Percentiles rank a stretch among this genome's conserved stretches.
Conservation (phyloP, 2,888 invertebrate genomes). For the Protonemura montana region DNA sequence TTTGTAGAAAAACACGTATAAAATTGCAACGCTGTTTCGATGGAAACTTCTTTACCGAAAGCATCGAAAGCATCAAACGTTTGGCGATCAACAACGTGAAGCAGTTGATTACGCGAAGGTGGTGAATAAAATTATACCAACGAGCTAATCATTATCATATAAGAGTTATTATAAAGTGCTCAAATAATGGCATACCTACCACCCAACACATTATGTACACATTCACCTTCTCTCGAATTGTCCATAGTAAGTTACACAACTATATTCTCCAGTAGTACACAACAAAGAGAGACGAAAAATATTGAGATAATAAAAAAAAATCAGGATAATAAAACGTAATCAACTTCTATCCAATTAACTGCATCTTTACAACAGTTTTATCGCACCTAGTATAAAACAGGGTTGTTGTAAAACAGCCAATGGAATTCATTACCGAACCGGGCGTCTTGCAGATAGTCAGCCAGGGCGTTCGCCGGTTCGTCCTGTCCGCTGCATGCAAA, state of each 20-base stretch:
- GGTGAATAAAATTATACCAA: not conserved
- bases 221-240: not conserved
- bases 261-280: not conserved
- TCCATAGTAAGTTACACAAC: not conserved
- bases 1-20: not conserved
- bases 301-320: slow-evolving; percentile 22
- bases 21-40: not conserved
- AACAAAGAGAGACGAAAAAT: not conserved
- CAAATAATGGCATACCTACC: not conserved
- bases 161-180: not conserved
- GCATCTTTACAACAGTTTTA: not conserved
- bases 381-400: slow-evolving; percentile 2
- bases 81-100: not conserved
- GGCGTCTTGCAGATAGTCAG: not conserved
- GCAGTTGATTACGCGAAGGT: not conserved
- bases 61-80: not conserved
- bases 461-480: not conserved
- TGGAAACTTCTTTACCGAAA: not conserved
- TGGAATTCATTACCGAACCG: too few relatives aligned
- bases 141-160: not conserved
- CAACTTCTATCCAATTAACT: slow-evolving; percentile 25
- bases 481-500: slow-evolving; percentile 5
- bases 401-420: not conserved
- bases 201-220: not conserved
- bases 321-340: slow-evolving; percentile 23